Conservation (phyloP, 2,797 vertebrate species). For the Bovichtus diacanthus region DNA sequence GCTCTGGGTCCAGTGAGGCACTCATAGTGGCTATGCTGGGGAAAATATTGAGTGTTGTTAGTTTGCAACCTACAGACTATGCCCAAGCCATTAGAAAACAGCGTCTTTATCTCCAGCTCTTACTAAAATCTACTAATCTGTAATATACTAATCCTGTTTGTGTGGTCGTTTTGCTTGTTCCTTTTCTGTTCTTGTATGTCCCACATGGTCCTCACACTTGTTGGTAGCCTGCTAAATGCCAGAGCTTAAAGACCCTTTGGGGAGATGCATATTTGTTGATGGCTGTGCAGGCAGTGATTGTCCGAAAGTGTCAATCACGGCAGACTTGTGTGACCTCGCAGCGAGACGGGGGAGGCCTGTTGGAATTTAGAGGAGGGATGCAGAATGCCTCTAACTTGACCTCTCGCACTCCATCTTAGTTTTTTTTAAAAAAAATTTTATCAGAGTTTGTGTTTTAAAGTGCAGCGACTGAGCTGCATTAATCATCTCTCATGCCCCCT, state of each 20-base stretch:
- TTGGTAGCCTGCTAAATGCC: slow-evolving; percentile 44
- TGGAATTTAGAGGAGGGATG: slow-evolving; percentile 68
- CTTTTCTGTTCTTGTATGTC: slow-evolving; percentile 3
- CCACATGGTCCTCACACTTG: slow-evolving; percentile 45
- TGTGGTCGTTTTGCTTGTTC: slow-evolving; percentile 21
- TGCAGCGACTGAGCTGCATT: slow-evolving; percentile 60
- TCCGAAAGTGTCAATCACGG: slow-evolving; percentile 70
- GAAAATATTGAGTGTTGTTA: neutral
- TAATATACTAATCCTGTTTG: slow-evolving; percentile 12
- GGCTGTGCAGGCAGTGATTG: slow-evolving; percentile 57
- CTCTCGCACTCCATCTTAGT: slow-evolving; percentile 62
- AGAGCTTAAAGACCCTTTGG: slow-evolving; percentile 57
- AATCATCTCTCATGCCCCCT: slow-evolving; percentile 48
- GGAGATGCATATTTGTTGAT: slow-evolving; percentile 60
- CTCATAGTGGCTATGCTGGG: neutral
- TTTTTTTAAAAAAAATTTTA: slow-evolving; percentile 49
- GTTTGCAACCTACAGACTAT: neutral
- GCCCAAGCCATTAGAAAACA: neutral
- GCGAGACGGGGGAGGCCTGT: slow-evolving; percentile 15
- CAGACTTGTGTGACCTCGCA: slow-evolving; percentile 53
- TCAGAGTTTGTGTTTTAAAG: slow-evolving; percentile 60
- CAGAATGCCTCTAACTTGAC: slow-evolving; percentile 66
- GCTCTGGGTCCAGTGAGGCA: neutral
- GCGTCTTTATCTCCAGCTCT: neutral
- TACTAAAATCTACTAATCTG: neutral